Conservation (phyloP, 1,140 invertebrate genomes). For the Pseudobourletiella spinata region DNA sequence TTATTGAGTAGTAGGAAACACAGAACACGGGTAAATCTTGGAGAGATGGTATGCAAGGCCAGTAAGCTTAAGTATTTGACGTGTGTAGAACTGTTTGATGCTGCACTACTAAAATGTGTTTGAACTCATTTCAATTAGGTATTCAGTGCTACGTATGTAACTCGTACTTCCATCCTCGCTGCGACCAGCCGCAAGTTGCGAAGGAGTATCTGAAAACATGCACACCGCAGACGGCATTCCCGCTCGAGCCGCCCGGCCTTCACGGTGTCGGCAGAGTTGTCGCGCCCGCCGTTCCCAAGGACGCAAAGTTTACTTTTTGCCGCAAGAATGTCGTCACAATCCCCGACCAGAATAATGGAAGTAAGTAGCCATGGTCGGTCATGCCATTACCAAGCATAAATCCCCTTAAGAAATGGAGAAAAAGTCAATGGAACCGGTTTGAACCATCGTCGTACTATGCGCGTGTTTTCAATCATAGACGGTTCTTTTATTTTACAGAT, state of each 20-base stretch:
- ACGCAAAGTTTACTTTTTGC: conserved; percentile 19
- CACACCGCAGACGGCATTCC: background rate
- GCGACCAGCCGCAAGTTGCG: conserved; percentile 4
- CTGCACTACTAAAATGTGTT: conserved; percentile 7
- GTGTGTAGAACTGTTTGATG: conserved; percentile 10
- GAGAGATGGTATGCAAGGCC: background rate
- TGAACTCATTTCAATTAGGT: too few relatives aligned
- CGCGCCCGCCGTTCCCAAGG: background rate
- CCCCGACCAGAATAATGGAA: conserved; percentile 22
- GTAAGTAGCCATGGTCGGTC: background rate
- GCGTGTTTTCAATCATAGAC: background rate
- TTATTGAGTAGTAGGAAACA: too few relatives aligned
- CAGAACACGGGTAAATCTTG: background rate
- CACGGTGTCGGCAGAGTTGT: background rate
- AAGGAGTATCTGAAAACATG: conserved; percentile 19
- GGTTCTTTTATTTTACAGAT: conserved; percentile 5
- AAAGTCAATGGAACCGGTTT: too few relatives aligned
- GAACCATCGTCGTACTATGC: too few relatives aligned
- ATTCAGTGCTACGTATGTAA: conserved; percentile 30
- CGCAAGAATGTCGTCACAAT: conserved; percentile 14
- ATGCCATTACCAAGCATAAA: background rate
- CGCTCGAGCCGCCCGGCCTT: background rate
- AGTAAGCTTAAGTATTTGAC: background rate
- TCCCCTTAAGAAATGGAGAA: background rate
- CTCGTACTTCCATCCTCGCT: conserved; percentile 11